Conservation (phyloP, 2,888 invertebrate species). For the Hylaea fasciaria region DNA sequence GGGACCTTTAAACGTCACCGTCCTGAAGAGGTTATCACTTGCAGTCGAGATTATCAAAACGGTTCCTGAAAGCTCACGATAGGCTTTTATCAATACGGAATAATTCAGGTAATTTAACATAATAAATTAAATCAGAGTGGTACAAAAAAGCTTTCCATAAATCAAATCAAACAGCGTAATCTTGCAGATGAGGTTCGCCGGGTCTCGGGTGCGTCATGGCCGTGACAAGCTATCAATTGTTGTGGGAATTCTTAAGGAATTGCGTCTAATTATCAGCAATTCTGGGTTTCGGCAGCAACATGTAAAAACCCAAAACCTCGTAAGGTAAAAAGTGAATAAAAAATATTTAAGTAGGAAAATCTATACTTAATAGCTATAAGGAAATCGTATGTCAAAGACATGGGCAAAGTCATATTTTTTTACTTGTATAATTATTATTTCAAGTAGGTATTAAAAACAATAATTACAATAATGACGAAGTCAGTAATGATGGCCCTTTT, state of each 20-base stretch:
- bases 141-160: constrained; percentile 24
- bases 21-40: constrained; percentile 13
- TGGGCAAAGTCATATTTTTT: too few species aligned
- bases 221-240: constrained; percentile 20
- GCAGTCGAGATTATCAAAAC: constrained; percentile 12
- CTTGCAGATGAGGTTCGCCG: constrained; percentile 23
- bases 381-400: too few species aligned
- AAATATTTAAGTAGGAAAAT: too few species aligned
- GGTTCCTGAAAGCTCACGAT: constrained; percentile 5
- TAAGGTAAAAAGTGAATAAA: neutral
- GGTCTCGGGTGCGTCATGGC: constrained; percentile 12
- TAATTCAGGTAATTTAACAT: constrained; percentile 27
- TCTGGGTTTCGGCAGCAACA: neutral
- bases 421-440: too few species aligned
- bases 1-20: neutral
- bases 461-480: too few species aligned
- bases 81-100: constrained; percentile 20
- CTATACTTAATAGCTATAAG: too few species aligned
- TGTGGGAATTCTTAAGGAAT: neutral
- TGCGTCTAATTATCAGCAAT: constrained; percentile 4
- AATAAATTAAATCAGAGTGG: constrained; percentile 23
- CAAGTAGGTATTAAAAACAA: too few species aligned
- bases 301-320: neutral
- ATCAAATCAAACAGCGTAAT: constrained; percentile 32
- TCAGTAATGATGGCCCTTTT: neutral